Evolutionary conservation across 2,113 vertebrate genomes (phyloP), one percentile per base, ranked within the genome.

Genomic region (Stigmatopora nigra): DNA sequence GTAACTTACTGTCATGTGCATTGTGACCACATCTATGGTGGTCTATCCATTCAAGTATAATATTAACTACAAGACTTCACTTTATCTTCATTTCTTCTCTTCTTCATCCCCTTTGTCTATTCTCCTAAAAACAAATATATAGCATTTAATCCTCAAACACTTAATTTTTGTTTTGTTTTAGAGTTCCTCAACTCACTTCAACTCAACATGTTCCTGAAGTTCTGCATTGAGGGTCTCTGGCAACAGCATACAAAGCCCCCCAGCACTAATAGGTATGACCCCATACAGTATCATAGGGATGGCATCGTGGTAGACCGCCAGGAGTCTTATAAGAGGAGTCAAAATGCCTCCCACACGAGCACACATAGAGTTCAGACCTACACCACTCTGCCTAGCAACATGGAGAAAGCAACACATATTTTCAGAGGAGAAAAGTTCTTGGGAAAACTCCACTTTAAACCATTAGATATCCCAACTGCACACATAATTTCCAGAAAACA

Each of bases 251-350:
- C 90, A 92, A 7, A 92, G 67, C 0, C 79, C 58, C 0, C 89
- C 87, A 0, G 67, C 91, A 10, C 70, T 0, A 0, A 92, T 47
- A 0, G 93, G 89, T 15, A 84, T 1, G 19, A 79, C 83, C 15
- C 94, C 92, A 0, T 87, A 94, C 64, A 95, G 72, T 31, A 89
- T 3, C 92, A 94, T 90, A 1, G 93, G 92, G 64, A 94, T 73
- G 49, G 83, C 59, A 0, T 3, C 0, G 48, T 92, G 88, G 77
- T 91, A 90, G 19, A 86, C 68, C 0, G 19, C 77, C 77, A 96
- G 79, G 20, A 95, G 90, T 22, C 70, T 67, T 68, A 94, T 86
- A 3, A 96, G 75, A 0, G 94, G 94, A 0, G 91, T 84, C 16
- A 93, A 5, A 77, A 96, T 91, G 15, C 92, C 92, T 0, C 78